Evolutionary conservation across 2,888 invertebrate species (phyloP), one percentile per base, ranked within the genome.

Genomic region (Pristionchus mayeri): DNA sequence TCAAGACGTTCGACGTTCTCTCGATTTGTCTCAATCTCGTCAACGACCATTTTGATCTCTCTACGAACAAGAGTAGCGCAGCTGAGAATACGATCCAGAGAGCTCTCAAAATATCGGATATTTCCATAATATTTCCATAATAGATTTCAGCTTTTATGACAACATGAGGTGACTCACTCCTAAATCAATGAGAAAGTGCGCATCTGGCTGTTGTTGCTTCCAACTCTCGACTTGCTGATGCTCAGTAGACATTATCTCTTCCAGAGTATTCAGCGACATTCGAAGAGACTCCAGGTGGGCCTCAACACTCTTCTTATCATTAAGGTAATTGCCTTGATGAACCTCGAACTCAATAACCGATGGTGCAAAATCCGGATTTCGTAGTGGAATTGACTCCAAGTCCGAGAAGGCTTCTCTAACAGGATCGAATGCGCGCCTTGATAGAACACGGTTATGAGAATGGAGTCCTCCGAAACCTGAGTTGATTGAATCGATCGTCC

Each of bases 401-500:
- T 71, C 34, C 30, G 4, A 34, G 24, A 71, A 71, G 21, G 71
- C 37, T n/a, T 40, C 71, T 37, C n/a, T 71, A 7, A 63, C 63
- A 0, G 63, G 63, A 18, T 71, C 71, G n/a, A n/a, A 18, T 6
- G 40, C 34, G 11, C 71, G 37, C 13, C 71, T 71, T 3, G 40
- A 71, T n/a, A n/a, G 2, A 18, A n/a, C 3, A n/a, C n/a, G 30
- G 24, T 40, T 71, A 16, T 16, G 34, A 34, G 16, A 7, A 40
- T 7, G 21, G n/a, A n/a, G n/a, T n/a, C n/a, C n/a, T n/a, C n/a
- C n/a, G 13, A 71, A 16, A 71, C 71, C 71, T 71, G 71, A 71
- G 30, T 71, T 40, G 37, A n/a, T 37, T 71, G 71, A 71, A 71
- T 71, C 71, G 40, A 40, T 71, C 40, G 34, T 71, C 71, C 71